Conservation (phyloP, 2,797 vertebrate species). For the Myripristis jacobus region DNA sequence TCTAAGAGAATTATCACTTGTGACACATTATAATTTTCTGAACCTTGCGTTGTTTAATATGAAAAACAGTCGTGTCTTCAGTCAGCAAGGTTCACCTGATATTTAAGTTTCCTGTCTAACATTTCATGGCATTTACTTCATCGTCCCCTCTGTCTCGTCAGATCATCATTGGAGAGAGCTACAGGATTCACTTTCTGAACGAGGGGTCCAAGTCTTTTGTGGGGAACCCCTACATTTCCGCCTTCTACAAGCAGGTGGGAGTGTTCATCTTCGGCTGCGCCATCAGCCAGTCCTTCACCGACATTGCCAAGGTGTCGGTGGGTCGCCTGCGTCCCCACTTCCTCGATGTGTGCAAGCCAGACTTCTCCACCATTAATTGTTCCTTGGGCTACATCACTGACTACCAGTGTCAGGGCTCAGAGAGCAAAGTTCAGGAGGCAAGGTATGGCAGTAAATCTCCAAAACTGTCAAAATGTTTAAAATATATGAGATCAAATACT, state of each 20-base stretch:
- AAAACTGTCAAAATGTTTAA: not conserved
- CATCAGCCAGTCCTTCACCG: constrained; percentile 97
- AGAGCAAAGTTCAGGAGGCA: constrained; percentile 93
- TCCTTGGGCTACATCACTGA: constrained; percentile 92
- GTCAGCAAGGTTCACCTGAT: not conserved
- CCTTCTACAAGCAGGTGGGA: constrained; percentile 96
- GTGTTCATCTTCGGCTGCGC: constrained; percentile 96
- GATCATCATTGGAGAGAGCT: constrained; percentile 96
- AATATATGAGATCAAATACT: no score
- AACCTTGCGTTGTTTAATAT: no score
- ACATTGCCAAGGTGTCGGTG: constrained; percentile 97
- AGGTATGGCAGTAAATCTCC: constrained; percentile 78
- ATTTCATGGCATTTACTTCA: not conserved
- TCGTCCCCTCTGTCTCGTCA: constrained; percentile 57
- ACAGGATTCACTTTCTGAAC: constrained; percentile 94
- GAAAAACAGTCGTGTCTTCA: not conserved
- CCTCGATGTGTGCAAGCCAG: constrained; percentile 90
- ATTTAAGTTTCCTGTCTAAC: not conserved
- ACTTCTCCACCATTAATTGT: constrained; percentile 92
- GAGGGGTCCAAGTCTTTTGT: constrained; percentile 92
- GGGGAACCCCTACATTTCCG: constrained; percentile 93
- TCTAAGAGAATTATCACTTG: constrained; percentile 20
- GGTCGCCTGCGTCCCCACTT: constrained; percentile 96
- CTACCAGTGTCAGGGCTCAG: constrained; percentile 89
- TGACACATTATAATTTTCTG: no score